A percentile compares a stretch with the other conserved stretches of the same genome.
Evolutionary conservation across 2,113 vertebrate species (phyloP).

Genomic region (Noctilio leporinus): DNA sequence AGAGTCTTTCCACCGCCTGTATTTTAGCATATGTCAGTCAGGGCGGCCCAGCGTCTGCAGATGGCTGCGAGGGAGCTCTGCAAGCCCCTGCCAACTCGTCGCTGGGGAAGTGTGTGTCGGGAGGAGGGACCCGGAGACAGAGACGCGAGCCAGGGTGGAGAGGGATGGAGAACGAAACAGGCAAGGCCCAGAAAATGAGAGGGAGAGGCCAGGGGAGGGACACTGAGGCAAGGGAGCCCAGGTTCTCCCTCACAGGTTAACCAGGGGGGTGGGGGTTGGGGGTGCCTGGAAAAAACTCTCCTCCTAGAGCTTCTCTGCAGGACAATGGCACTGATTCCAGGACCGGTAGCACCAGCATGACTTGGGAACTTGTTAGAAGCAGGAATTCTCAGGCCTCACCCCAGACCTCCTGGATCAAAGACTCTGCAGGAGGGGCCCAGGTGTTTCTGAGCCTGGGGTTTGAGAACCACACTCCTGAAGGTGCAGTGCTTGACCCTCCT

Average conservation of each 20-base stretch:
- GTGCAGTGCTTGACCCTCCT: background rate
- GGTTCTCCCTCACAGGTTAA: background rate
- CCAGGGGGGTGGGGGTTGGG: background rate
- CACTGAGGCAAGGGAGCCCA: background rate
- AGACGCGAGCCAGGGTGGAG: background rate
- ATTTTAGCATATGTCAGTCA: conserved; percentile 73
- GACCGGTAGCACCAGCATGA: background rate
- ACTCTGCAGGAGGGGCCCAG: too few species aligned
- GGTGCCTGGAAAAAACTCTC: background rate
- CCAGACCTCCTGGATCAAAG: background rate
- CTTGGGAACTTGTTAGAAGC: background rate
- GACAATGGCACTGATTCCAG: background rate
- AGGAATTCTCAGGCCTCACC: background rate
- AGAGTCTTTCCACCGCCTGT: conserved; percentile 65
- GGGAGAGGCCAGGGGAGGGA: background rate
- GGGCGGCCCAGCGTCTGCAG: conserved; percentile 65
- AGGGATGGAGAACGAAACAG: background rate
- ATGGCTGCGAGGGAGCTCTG: conserved; percentile 52
- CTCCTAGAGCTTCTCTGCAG: background rate
- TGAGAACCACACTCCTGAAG: background rate
- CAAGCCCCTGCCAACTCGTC: conserved; percentile 55
- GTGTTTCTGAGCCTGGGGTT: background rate
- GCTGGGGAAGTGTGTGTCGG: background rate
- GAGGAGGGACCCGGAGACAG: background rate
- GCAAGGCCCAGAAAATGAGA: background rate